Conservation (phyloP, 2,113 vertebrate genomes). For the Phyllostomus hastatus region DNA sequence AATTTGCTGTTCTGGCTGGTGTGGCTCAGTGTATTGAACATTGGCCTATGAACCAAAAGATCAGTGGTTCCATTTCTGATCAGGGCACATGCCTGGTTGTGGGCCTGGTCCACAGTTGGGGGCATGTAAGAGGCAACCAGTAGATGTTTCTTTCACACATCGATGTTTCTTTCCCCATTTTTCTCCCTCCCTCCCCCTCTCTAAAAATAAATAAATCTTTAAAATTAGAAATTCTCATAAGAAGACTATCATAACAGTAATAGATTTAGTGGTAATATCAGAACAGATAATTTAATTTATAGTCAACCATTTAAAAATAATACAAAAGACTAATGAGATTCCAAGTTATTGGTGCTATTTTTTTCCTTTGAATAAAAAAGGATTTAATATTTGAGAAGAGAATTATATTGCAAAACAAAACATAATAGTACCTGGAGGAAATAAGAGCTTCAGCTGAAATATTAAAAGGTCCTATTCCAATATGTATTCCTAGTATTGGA, state of each 20-base stretch:
- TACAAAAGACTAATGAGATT: neutral
- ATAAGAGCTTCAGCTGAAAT: neutral
- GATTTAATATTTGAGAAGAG: slow-evolving; percentile 11
- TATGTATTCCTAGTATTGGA: neutral
- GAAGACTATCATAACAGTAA: neutral
- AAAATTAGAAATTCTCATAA: neutral
- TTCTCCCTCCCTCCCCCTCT: too few relatives aligned
- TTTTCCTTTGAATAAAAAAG: slow-evolving; percentile 38
- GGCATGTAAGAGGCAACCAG: too few relatives aligned
- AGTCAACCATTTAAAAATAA: slow-evolving; percentile 40
- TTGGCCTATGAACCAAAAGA: too few relatives aligned
- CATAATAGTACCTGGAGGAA: neutral
- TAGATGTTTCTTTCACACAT: too few relatives aligned
- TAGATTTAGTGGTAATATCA: neutral
- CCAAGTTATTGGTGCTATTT: neutral
- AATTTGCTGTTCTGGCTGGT: neutral
- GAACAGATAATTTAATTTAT: neutral
- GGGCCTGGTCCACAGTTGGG: too few relatives aligned
- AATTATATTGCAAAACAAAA: slow-evolving; percentile 2
- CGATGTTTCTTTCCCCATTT: too few relatives aligned
- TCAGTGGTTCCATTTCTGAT: too few relatives aligned
- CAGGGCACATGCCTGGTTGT: too few relatives aligned
- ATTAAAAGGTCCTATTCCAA: neutral
- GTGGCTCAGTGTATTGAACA: too few relatives aligned
- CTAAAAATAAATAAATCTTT: neutral